Percentiles rank a stretch among this genome's conserved stretches.
These are phyloP conservation scores for Glandiceps talaboti DNA, from an alignment of 53 echinoderm and acorn worm species.

Conservation along the genomic window DNA sequence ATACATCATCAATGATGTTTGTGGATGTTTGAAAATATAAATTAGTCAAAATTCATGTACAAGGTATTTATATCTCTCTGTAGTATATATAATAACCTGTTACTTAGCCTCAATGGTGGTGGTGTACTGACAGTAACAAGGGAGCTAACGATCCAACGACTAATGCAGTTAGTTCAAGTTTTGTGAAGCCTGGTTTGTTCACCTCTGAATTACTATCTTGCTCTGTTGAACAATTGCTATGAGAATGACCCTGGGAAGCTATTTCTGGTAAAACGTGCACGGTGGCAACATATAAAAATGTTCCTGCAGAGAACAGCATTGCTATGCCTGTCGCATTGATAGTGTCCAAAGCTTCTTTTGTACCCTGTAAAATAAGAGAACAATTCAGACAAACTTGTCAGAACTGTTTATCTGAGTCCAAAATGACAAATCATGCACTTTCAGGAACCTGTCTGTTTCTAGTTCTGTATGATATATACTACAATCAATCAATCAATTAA, in stretches of 20 bases:
- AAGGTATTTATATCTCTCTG: no score
- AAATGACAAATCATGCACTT: no score
- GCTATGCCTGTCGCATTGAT: slow-evolving; percentile 95
- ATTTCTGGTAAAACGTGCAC: slow-evolving; percentile 98
- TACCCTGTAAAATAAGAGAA: no score
- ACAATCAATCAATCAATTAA: no score
- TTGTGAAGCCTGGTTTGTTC: slow-evolving; percentile 49
- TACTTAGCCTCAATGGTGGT: slow-evolving; percentile 59
- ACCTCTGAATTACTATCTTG: slow-evolving; percentile 33
- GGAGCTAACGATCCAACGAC: slow-evolving; percentile 77
- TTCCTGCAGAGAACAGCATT: slow-evolving; percentile 97
- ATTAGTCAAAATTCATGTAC: no score
- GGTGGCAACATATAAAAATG: slow-evolving; percentile 98
- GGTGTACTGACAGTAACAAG: slow-evolving; percentile 62
- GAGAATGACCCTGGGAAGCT: slow-evolving; percentile 28
- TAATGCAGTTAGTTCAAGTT: slow-evolving; percentile 62
- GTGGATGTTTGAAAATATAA: no score
- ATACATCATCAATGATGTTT: no score
- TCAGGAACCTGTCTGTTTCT: no score
- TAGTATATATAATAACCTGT: no score
- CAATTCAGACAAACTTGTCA: no score
- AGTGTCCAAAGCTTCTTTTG: slow-evolving; percentile 76
- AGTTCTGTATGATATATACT: no score
- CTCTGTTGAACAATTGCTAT: slow-evolving; percentile 23
- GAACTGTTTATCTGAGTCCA: no score